phyloP scores from a whole-genome alignment of 2,797 vertebrate genomes.

The Mastacembelus armatus region DNA sequence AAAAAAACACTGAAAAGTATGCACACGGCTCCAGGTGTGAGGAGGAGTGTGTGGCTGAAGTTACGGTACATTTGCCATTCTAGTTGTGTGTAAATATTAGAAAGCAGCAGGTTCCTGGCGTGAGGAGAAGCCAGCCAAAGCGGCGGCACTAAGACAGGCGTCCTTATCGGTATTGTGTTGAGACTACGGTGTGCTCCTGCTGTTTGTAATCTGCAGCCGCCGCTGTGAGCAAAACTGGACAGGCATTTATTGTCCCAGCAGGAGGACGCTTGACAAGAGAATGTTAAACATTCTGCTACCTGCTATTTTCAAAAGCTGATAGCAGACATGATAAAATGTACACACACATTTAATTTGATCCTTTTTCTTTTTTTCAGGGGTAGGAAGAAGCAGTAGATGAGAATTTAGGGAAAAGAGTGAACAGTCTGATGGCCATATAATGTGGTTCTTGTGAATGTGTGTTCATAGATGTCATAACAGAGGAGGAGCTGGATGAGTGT shows the following conservation, averaged over 20 bases:
- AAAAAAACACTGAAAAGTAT: conserved; percentile 63
- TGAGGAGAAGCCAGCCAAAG: conserved; percentile 92
- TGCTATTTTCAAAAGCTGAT: conserved; percentile 92
- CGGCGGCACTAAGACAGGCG: conserved; percentile 90
- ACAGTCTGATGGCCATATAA: too few relatives aligned
- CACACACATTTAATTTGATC: conserved; percentile 83
- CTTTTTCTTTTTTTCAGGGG: conserved; percentile 42
- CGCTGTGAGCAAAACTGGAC: conserved; percentile 98
- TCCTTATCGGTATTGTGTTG: conserved; percentile 97
- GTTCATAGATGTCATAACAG: neutral
- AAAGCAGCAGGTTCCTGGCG: conserved; percentile 93
- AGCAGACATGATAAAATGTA: conserved; percentile 89
- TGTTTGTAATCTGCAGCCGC: conserved; percentile 98
- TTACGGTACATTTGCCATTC: conserved; percentile 88
- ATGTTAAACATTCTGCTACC: conserved; percentile 94
- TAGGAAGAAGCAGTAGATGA: conserved; percentile 25
- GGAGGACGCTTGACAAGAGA: conserved; percentile 94
- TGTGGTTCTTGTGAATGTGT: too few relatives aligned
- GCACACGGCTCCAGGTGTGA: conserved; percentile 76
- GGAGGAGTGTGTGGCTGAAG: conserved; percentile 55
- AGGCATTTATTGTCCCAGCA: conserved; percentile 98
- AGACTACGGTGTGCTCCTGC: conserved; percentile 90
- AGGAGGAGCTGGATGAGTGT: conserved; percentile 9
- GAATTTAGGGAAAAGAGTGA: conserved; percentile 53
- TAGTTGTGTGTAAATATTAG: conserved; percentile 99